phyloP scores from a whole-genome alignment of 1,140 invertebrate species.

The Macrocentrus cingulum region DNA sequence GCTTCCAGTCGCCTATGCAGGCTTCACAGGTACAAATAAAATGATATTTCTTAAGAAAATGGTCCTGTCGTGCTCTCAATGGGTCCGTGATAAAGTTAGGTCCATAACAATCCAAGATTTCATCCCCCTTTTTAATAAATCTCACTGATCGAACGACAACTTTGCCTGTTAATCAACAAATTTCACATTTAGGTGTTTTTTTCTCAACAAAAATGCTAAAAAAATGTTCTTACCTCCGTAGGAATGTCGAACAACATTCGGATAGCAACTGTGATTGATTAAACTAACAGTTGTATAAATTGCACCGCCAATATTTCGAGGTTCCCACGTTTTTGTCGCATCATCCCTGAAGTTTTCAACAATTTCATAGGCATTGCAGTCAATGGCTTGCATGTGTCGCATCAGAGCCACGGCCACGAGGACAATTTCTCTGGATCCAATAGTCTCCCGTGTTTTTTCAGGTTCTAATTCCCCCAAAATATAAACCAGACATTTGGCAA shows the following conservation, averaged over 20 bases:
- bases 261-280: slow-evolving; percentile 66
- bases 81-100: slow-evolving; percentile 58
- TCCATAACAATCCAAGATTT: slow-evolving; percentile 67
- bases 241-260: slow-evolving; percentile 62
- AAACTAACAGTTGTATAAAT: slow-evolving; percentile 67
- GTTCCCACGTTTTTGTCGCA: slow-evolving; percentile 43
- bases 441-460: slow-evolving; percentile 19
- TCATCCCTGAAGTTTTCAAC: slow-evolving; percentile 57
- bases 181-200: not conserved
- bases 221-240: slow-evolving; percentile 41
- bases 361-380: slow-evolving; percentile 70
- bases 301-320: slow-evolving; percentile 62
- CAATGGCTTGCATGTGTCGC: slow-evolving; percentile 62
- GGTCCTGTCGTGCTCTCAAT: slow-evolving; percentile 47
- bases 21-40: slow-evolving; percentile 63
- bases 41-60: slow-evolving; percentile 61
- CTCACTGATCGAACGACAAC: slow-evolving; percentile 59
- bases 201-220: slow-evolving; percentile 4
- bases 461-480: slow-evolving; percentile 42
- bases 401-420: slow-evolving; percentile 57
- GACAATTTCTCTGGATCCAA: slow-evolving; percentile 33
- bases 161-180: slow-evolving; percentile 42
- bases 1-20: slow-evolving; percentile 60
- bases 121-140: slow-evolving; percentile 56
- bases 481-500: slow-evolving; percentile 58